Evolutionary conservation across 2,797 vertebrate genomes (phyloP).

Genomic region (Chloroceryle inda): DNA sequence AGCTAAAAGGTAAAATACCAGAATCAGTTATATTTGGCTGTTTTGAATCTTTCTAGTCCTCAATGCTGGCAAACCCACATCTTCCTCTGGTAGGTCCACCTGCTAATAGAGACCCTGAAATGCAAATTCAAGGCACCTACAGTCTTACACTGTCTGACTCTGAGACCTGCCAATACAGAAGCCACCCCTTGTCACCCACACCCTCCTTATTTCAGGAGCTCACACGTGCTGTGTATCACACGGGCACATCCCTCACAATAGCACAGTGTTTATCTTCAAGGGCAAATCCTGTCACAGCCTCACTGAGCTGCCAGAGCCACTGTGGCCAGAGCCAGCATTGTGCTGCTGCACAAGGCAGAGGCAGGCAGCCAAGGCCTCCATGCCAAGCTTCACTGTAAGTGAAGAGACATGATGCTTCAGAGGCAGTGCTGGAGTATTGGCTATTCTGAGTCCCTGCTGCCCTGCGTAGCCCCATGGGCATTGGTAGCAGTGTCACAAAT

Average conservation of each 20-base stretch:
- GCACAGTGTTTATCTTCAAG: not conserved
- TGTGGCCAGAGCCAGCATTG: not conserved
- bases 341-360: not conserved
- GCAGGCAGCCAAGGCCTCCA: not conserved
- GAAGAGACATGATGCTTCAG: accelerated
- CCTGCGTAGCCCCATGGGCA: accelerated
- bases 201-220: not conserved
- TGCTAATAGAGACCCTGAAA: not conserved
- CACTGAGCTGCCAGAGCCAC: not conserved
- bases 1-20: not conserved
- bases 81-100: not conserved
- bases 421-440: accelerated
- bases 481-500: accelerated
- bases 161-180: accelerated
- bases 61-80: not conserved
- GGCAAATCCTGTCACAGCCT: not conserved
- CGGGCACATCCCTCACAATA: not conserved
- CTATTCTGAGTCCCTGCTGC: accelerated
- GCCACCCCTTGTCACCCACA: accelerated
- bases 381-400: not conserved
- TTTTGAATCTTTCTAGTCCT: not conserved
- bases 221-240: not conserved
- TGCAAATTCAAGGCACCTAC: not conserved
- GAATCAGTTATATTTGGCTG: not conserved
- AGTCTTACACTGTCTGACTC: not conserved